Evolutionary conservation across 2,888 invertebrate genomes (phyloP).

Genomic region (Acleris emargana): DNA sequence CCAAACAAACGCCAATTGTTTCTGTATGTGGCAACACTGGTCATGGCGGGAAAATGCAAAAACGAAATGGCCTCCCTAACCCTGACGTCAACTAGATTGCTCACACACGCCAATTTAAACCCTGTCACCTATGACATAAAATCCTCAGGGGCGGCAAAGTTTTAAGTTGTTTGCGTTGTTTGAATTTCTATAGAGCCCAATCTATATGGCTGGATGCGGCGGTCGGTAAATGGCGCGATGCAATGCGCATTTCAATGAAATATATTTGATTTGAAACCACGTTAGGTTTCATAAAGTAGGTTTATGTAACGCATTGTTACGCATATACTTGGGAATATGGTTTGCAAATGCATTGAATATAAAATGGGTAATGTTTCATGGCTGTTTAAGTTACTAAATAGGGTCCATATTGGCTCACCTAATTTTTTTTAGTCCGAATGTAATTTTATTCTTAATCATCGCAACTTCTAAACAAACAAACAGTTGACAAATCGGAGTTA

Average conservation of each 20-base stretch:
- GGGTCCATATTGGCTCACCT: no score
- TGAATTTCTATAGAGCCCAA: slow-evolving; percentile 24
- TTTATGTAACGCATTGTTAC: slow-evolving; percentile 50
- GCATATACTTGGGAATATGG: slow-evolving; percentile 37
- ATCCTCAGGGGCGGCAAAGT: not conserved
- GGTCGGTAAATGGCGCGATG: slow-evolving; percentile 37
- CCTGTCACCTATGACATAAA: not conserved
- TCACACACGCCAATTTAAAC: slow-evolving; percentile 5
- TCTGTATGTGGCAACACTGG: slow-evolving; percentile 49
- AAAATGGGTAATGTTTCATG: slow-evolving; percentile 25
- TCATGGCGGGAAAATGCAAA: slow-evolving; percentile 39
- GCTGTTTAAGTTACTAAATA: slow-evolving; percentile 22
- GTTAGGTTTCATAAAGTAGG: slow-evolving; percentile 45
- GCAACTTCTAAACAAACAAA: no score
- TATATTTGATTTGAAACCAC: slow-evolving; percentile 41
- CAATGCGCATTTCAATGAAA: slow-evolving; percentile 40
- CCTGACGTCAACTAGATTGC: not conserved
- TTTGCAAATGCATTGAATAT: slow-evolving; percentile 33
- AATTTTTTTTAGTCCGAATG: no score
- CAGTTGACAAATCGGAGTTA: no score
- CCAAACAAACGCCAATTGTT: slow-evolving; percentile 54
- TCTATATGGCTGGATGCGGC: slow-evolving; percentile 28
- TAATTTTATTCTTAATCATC: no score
- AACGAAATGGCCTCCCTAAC: slow-evolving; percentile 27
- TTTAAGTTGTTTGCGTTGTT: slow-evolving; percentile 5